A percentile compares a stretch with the other conserved stretches of the same genome.
Conservation (phyloP, 2,888 invertebrate species). For the Amaurobius ferox region DNA sequence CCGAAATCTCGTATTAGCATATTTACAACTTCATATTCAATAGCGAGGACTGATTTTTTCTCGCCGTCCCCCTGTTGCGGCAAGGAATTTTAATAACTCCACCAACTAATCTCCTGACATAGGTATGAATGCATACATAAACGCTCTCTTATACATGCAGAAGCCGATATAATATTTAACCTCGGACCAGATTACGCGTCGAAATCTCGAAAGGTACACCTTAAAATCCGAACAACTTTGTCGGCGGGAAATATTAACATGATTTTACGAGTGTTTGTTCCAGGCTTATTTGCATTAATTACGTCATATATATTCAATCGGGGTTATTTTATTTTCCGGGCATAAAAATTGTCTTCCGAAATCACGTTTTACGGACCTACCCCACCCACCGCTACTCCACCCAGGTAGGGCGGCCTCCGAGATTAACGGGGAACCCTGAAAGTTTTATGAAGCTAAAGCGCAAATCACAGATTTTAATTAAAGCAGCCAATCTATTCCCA, state of each 20-base stretch:
- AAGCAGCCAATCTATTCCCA: slow-evolving; percentile 66
- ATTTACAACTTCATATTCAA: slow-evolving; percentile 10
- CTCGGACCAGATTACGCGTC: slow-evolving; percentile 40
- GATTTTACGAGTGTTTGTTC: slow-evolving; percentile 64
- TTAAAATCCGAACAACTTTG: slow-evolving; percentile 51
- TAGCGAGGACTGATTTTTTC: neutral
- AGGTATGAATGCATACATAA: slow-evolving; percentile 12
- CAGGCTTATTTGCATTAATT: slow-evolving; percentile 67
- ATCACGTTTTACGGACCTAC: slow-evolving; percentile 50
- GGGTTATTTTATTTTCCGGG: slow-evolving; percentile 54
- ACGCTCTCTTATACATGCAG: neutral
- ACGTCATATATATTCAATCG: slow-evolving; percentile 71
- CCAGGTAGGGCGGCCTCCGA: slow-evolving; percentile 16
- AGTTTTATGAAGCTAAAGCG: slow-evolving; percentile 69
- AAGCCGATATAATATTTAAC: neutral
- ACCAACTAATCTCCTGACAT: slow-evolving; percentile 19
- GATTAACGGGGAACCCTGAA: slow-evolving; percentile 20
- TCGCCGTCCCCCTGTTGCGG: neutral
- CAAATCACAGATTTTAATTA: slow-evolving; percentile 69
- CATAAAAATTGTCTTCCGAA: slow-evolving; percentile 66
- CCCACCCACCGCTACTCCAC: slow-evolving; percentile 23
- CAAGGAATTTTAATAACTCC: slow-evolving; percentile 32
- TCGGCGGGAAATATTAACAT: slow-evolving; percentile 61
- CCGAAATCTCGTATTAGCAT: slow-evolving; percentile 21
- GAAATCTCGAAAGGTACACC: slow-evolving; percentile 39